Evolutionary conservation across 1,140 invertebrate genomes (phyloP).

Genomic region (Leptinotarsa undecemlineata): DNA sequence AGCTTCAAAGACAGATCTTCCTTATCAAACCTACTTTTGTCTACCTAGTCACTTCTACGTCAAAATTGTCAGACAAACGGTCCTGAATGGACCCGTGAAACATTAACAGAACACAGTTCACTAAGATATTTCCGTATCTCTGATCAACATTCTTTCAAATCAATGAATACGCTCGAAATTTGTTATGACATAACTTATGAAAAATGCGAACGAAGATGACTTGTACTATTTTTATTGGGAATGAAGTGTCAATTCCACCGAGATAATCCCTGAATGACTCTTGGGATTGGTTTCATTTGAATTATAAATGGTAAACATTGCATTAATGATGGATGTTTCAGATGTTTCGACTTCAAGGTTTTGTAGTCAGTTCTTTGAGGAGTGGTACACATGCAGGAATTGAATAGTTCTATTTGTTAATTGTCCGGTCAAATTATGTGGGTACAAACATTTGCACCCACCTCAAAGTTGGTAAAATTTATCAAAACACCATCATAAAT

Average conservation of each 20-base stretch:
- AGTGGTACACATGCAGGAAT: not conserved
- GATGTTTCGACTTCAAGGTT: not conserved
- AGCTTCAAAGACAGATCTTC: not conserved
- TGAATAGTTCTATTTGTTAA: too few species aligned
- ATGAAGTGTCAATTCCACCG: slow-evolving; percentile 39
- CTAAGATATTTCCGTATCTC: slow-evolving; percentile 33
- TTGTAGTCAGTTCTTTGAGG: not conserved
- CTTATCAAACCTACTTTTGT: not conserved
- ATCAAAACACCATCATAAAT: too few species aligned
- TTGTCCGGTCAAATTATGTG: too few species aligned
- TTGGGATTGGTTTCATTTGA: slow-evolving; percentile 13
- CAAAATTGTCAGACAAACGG: not conserved
- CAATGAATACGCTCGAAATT: slow-evolving; percentile 43
- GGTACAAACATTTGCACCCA: too few species aligned
- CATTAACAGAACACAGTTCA: slow-evolving; percentile 7
- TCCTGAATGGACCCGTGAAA: not conserved
- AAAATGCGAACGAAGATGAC: slow-evolving; percentile 42
- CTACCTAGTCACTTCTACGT: not conserved
- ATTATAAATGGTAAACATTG: not conserved
- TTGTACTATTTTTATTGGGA: slow-evolving; percentile 36
- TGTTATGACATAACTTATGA: slow-evolving; percentile 46
- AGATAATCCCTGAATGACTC: slow-evolving; percentile 25
- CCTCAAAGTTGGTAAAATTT: too few species aligned
- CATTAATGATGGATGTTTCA: slow-evolving; percentile 6
- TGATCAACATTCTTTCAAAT: slow-evolving; percentile 33